These are phyloP conservation scores for Mustelus asterias DNA, from an alignment of 2,113 vertebrate species.

Conservation along the genomic window DNA sequence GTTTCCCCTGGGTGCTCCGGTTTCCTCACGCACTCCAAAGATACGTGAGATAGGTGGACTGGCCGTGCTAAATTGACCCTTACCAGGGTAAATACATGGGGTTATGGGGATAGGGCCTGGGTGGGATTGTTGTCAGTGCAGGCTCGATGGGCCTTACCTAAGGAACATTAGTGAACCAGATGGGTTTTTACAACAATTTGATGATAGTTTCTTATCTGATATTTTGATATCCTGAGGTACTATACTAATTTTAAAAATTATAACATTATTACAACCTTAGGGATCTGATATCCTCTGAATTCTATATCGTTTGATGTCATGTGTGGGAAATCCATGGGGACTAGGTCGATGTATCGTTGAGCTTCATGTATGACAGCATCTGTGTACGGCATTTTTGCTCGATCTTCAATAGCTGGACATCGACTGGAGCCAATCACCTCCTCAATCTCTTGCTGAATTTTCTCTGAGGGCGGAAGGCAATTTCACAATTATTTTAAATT, in stretches of 20 bases:
- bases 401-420: neutral
- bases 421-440: neutral
- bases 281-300: slow-evolving; percentile 24
- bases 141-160: no score
- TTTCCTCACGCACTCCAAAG: no score
- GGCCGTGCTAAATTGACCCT: no score
- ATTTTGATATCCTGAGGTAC: neutral
- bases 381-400: slow-evolving; percentile 23
- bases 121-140: no score
- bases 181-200: no score
- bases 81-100: no score
- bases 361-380: slow-evolving; percentile 26
- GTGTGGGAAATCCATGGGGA: neutral
- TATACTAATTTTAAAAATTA: neutral
- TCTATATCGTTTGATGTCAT: slow-evolving; percentile 18
- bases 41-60: no score
- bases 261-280: neutral
- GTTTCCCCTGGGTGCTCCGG: no score
- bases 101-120: no score
- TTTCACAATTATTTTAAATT: neutral
- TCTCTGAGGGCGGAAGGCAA: slow-evolving; percentile 21
- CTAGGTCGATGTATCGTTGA: slow-evolving; percentile 34
- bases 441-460: slow-evolving; percentile 36
- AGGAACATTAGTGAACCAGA: no score
- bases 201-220: neutral